Evolutionary conservation across 1,140 invertebrate genomes (phyloP).

Genomic region (Drosophila miranda): DNA sequence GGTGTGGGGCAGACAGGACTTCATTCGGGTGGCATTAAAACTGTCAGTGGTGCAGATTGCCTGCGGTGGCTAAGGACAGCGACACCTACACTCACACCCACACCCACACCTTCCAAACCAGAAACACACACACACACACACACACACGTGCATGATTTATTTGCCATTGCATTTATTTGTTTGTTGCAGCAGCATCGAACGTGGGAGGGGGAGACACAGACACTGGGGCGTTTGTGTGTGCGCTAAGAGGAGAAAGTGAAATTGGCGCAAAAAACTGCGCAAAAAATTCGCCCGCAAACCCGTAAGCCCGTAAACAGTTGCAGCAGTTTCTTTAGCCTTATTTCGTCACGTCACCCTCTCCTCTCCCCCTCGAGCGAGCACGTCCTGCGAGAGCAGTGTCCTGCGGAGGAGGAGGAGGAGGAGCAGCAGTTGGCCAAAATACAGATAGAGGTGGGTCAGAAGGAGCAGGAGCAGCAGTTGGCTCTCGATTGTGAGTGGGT

Average conservation of each 20-base stretch:
- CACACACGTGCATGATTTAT: constrained; percentile 61
- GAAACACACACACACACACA: too few species aligned
- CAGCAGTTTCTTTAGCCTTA: constrained; percentile 58
- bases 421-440: constrained; percentile 6
- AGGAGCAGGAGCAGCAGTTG: too few species aligned
- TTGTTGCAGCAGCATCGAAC: constrained; percentile 25
- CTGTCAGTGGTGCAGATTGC: constrained; percentile 77
- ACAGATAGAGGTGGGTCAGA: too few species aligned
- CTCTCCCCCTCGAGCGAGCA: constrained; percentile 19
- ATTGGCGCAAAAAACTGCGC: constrained; percentile 69
- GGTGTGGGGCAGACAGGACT: constrained; percentile 37
- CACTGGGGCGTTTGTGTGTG: background rate
- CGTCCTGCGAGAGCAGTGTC: constrained; percentile 23
- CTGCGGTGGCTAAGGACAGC: constrained; percentile 64
- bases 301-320: constrained; percentile 74
- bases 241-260: constrained; percentile 34
- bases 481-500: too few species aligned
- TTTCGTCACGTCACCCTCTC: constrained; percentile 9
- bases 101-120: constrained; percentile 53
- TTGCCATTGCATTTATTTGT: constrained; percentile 55
- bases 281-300: constrained; percentile 42
- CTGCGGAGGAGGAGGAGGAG: constrained; percentile 6
- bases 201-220: background rate
- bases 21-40: constrained; percentile 74
- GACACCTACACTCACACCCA: constrained; percentile 33